phyloP scores from a whole-genome alignment of 2,113 vertebrate genomes.

The Raja brachyura region DNA sequence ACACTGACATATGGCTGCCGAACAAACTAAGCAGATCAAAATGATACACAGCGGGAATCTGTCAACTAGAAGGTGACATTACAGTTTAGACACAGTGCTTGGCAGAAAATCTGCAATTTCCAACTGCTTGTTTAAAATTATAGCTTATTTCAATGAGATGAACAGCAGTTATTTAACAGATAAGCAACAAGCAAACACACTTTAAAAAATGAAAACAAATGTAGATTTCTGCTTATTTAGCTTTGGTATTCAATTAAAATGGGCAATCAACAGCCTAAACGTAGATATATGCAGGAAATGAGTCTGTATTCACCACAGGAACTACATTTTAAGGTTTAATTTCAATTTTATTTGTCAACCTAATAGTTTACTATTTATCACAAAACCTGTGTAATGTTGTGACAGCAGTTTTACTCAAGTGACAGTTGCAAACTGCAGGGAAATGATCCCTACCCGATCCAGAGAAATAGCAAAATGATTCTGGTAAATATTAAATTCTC shows the following conservation, averaged over 20 bases:
- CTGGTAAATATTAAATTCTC: not conserved
- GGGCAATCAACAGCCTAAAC: not conserved
- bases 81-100: not conserved
- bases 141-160: not conserved
- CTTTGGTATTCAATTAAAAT: too few species aligned
- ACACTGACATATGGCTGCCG: not conserved
- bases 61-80: not conserved
- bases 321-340: not conserved
- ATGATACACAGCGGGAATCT: not conserved
- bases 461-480: not conserved
- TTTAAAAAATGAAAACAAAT: not conserved
- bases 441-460: not conserved
- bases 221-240: not conserved
- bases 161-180: not conserved
- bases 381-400: not conserved
- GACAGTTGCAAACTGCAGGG: not conserved
- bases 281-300: not conserved
- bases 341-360: not conserved
- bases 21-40: constrained; percentile 19
- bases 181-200: not conserved
- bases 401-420: not conserved
- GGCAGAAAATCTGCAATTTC: constrained; percentile 4
- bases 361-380: not conserved
- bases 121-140: not conserved
- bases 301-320: not conserved